phyloP scores from a whole-genome alignment of 2,797 vertebrate genomes.

The Oryzias sinensis region DNA sequence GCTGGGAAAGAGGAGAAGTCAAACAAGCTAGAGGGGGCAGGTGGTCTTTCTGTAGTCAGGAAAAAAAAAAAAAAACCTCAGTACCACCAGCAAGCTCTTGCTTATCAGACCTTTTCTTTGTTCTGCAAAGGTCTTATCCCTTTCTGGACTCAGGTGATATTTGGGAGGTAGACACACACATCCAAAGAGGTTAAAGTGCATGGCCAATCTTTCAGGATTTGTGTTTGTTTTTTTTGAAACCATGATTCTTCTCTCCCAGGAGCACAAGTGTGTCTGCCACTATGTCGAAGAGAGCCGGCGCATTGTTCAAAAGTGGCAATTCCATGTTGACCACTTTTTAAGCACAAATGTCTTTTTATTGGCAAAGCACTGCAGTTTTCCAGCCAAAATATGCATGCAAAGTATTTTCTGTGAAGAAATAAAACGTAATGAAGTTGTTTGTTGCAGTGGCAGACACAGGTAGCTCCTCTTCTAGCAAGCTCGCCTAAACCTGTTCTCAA shows the following conservation, averaged over 20 bases:
- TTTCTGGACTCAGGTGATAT: slow-evolving; percentile 68
- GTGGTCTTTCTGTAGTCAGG: slow-evolving; percentile 46
- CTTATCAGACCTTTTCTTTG: slow-evolving; percentile 65
- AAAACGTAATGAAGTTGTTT: slow-evolving; percentile 43
- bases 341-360: slow-evolving; percentile 45
- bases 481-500: slow-evolving; percentile 53
- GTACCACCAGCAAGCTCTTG: slow-evolving; percentile 50
- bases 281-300: slow-evolving; percentile 26
- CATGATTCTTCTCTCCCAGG: slow-evolving; percentile 33
- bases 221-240: slow-evolving; percentile 29
- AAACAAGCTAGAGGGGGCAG: slow-evolving; percentile 32
- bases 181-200: slow-evolving; percentile 58
- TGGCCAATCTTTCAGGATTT: slow-evolving; percentile 36
- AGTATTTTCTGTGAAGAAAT: slow-evolving; percentile 36
- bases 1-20: slow-evolving; percentile 41
- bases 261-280: slow-evolving; percentile 13
- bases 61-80: slow-evolving; percentile 39
- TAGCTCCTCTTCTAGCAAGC: slow-evolving; percentile 58
- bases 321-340: slow-evolving; percentile 57
- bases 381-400: slow-evolving; percentile 59
- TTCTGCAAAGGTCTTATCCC: slow-evolving; percentile 69
- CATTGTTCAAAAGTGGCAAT: slow-evolving; percentile 49
- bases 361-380: slow-evolving; percentile 48
- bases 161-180: slow-evolving; percentile 55
- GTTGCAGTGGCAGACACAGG: slow-evolving; percentile 45